These are phyloP conservation scores for Unio delphinus DNA, from an alignment of 2,888 invertebrate species.

Conservation along the genomic window DNA sequence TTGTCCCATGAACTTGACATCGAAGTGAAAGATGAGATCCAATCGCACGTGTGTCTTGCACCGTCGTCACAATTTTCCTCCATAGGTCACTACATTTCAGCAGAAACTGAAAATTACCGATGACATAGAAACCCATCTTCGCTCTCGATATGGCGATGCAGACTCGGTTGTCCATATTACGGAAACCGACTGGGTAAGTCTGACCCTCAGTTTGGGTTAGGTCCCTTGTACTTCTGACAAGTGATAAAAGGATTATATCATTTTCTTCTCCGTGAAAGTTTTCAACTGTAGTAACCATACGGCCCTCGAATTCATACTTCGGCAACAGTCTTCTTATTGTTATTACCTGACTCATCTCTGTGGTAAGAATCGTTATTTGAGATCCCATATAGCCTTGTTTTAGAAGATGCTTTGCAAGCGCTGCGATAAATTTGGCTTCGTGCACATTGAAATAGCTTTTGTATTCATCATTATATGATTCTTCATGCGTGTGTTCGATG, in stretches of 20 bases:
- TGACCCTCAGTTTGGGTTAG: background rate
- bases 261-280: slow-evolving; percentile 71
- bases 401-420: slow-evolving; percentile 58
- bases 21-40: slow-evolving; percentile 31
- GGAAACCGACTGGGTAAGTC: slow-evolving; percentile 61
- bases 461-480: slow-evolving; percentile 18
- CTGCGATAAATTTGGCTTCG: slow-evolving; percentile 32
- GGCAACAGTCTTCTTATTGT: slow-evolving; percentile 46
- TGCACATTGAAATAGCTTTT: slow-evolving; percentile 34
- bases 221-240: slow-evolving; percentile 64
- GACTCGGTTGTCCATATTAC: slow-evolving; percentile 60
- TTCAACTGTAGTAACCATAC: slow-evolving; percentile 60
- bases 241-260: slow-evolving; percentile 68
- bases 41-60: slow-evolving; percentile 19
- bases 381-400: slow-evolving; percentile 58
- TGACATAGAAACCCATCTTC: slow-evolving; percentile 64
- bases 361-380: slow-evolving; percentile 65
- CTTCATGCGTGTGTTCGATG: slow-evolving; percentile 27
- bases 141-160: slow-evolving; percentile 70
- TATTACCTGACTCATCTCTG: slow-evolving; percentile 65
- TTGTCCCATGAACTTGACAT: slow-evolving; percentile 53
- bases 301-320: slow-evolving; percentile 38
- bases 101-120: slow-evolving; percentile 63
- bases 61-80: slow-evolving; percentile 26
- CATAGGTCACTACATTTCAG: slow-evolving; percentile 34